phyloP scores from a whole-genome alignment of 2,888 invertebrate genomes.

The Euzetes globulus region DNA sequence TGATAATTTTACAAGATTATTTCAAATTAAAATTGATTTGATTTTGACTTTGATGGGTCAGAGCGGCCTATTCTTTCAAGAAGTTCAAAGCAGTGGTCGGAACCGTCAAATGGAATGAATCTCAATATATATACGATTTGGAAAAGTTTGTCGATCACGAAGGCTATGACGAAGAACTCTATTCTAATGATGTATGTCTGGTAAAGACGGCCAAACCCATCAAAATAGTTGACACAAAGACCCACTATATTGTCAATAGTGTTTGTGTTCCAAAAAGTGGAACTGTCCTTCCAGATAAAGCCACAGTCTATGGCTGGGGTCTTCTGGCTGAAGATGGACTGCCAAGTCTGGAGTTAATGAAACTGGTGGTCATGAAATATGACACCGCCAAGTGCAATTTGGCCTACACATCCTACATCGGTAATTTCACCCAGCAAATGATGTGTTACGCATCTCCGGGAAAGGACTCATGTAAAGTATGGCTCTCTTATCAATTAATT shows the following conservation, averaged over 20 bases:
- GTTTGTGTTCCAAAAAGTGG: not conserved
- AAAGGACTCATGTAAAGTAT: slow-evolving; percentile 12
- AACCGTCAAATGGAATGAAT: not conserved
- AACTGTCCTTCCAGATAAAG: not conserved
- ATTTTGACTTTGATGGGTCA: not conserved
- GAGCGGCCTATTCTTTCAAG: not conserved
- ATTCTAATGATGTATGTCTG: slow-evolving; percentile 30
- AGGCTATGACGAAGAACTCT: not conserved
- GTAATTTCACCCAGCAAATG: not conserved
- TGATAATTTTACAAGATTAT: not conserved
- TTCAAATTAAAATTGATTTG: not conserved
- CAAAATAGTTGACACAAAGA: not conserved
- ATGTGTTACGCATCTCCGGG: slow-evolving; percentile 2
- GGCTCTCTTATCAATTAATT: too few species aligned
- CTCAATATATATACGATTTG: not conserved
- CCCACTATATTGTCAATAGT: not conserved
- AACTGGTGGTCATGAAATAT: not conserved
- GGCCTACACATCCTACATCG: not conserved
- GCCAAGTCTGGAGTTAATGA: not conserved
- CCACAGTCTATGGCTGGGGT: slow-evolving; percentile 8
- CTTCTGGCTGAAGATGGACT: not conserved
- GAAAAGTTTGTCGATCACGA: not conserved
- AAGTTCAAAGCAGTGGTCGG: slow-evolving; percentile 7
- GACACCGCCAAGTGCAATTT: not conserved
- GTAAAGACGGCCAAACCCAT: slow-evolving; percentile 20